These are phyloP conservation scores for Pantelozetes paolii DNA, from an alignment of 2,888 invertebrate species.

Conservation along the genomic window DNA sequence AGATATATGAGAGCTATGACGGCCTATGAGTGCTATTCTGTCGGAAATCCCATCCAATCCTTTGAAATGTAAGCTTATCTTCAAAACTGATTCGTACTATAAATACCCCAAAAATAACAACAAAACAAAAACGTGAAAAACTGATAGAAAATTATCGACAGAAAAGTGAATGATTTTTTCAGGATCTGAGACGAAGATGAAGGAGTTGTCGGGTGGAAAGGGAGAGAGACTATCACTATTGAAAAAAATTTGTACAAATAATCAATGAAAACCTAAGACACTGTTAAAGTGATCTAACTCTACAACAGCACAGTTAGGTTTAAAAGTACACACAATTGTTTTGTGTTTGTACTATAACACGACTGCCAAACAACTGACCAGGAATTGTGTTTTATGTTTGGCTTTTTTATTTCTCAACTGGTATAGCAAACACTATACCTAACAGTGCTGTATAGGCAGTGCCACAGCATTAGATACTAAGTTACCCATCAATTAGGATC, in stretches of 20 bases:
- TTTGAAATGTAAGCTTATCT: neutral
- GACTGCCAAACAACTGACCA: neutral
- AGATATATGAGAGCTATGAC: conserved; percentile 4
- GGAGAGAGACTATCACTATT: no score
- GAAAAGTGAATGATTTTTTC: neutral
- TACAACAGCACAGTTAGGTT: no score
- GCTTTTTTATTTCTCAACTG: neutral
- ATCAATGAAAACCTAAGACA: neutral
- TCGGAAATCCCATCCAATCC: neutral
- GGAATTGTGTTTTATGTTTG: neutral
- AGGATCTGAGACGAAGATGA: neutral
- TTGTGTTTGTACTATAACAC: neutral
- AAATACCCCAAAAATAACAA: neutral
- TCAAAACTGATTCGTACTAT: neutral
- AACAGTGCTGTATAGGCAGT: neutral
- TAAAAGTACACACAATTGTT: neutral
- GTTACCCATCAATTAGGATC: conserved; percentile 27
- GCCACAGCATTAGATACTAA: conserved; percentile 9
- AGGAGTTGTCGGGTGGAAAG: neutral
- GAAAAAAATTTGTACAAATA: neutral
- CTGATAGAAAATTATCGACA: neutral
- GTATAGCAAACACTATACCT: no score
- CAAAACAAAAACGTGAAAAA: neutral
- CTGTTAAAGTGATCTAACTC: neutral
- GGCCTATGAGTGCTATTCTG: neutral